Evolutionary conservation across 2,797 vertebrate species (phyloP).

Genomic region (Emys orbicularis): DNA sequence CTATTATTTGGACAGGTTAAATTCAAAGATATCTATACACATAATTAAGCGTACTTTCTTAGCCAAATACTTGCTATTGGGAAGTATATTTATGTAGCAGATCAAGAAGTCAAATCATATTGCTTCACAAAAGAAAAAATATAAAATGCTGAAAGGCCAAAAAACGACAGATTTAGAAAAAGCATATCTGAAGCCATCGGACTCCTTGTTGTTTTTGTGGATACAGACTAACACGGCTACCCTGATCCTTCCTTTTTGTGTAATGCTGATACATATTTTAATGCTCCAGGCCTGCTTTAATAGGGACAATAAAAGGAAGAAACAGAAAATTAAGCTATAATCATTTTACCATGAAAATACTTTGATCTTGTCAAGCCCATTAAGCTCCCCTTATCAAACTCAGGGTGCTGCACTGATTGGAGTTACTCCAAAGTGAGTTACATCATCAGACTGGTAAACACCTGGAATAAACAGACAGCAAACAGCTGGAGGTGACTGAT

Average conservation of each 20-base stretch:
- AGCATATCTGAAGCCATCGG: not conserved
- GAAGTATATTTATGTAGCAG: conserved; percentile 4
- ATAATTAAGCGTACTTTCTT: not conserved
- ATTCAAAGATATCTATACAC: not conserved
- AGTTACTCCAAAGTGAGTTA: conserved; percentile 64
- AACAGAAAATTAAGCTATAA: conserved; percentile 75
- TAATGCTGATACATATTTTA: not conserved
- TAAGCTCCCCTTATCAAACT: conserved; percentile 72
- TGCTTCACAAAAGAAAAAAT: not conserved
- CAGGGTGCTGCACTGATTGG: conserved; percentile 56
- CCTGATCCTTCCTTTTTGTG: not conserved
- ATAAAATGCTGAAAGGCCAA: not conserved
- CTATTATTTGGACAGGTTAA: not conserved
- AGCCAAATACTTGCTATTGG: not conserved
- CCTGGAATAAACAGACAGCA: conserved; percentile 68
- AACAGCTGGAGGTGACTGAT: not conserved
- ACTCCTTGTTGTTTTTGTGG: no score
- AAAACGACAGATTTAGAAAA: not conserved
- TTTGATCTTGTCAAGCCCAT: conserved; percentile 75
- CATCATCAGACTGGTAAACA: conserved; percentile 69
- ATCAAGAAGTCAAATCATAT: conserved; percentile 5
- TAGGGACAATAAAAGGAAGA: conserved; percentile 31
- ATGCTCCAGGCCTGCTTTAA: not conserved
- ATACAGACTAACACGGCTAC: no score
- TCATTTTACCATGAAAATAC: conserved; percentile 65